A percentile compares a stretch with the other conserved stretches of the same genome.
Conservation (phyloP, 2,797 vertebrate genomes). For the Xenops minutus region DNA sequence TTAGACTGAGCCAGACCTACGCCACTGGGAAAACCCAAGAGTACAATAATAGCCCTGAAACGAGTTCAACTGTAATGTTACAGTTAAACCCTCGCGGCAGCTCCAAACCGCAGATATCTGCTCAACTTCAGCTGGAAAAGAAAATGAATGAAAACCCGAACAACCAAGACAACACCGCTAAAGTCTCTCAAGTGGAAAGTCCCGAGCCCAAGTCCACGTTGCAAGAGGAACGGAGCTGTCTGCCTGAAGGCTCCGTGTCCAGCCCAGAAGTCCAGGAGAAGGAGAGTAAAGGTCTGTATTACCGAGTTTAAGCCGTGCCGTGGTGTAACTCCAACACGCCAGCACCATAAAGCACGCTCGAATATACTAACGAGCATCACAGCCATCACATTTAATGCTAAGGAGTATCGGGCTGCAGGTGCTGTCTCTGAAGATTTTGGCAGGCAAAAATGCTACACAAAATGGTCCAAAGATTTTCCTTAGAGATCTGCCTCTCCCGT, state of each 20-base stretch:
- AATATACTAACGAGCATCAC: conserved; percentile 89
- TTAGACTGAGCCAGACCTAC: conserved; percentile 98
- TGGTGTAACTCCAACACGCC: conserved; percentile 83
- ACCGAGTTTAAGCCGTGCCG: conserved; percentile 85
- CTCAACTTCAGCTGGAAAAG: conserved; percentile 89
- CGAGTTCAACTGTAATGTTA: conserved; percentile 91
- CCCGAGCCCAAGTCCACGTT: conserved; percentile 86
- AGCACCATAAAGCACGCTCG: conserved; percentile 89
- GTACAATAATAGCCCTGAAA: conserved; percentile 88
- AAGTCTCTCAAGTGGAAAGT: conserved; percentile 86
- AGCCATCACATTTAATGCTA: conserved; percentile 89
- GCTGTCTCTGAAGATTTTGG: conserved; percentile 67
- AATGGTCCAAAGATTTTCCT: conserved; percentile 29
- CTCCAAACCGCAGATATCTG: conserved; percentile 88
- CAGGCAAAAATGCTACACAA: conserved; percentile 47
- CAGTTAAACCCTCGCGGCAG: conserved; percentile 90
- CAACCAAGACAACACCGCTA: conserved; percentile 81
- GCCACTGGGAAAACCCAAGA: conserved; percentile 93
- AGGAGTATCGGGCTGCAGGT: conserved; percentile 71
- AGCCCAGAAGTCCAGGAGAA: conserved; percentile 93
- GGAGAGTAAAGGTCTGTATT: conserved; percentile 97
- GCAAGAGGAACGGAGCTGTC: conserved; percentile 86
- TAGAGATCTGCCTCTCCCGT: not conserved
- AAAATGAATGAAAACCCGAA: conserved; percentile 83
- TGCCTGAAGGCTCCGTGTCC: conserved; percentile 88